Base-by-base conservation (phyloP, 2,113 vertebrate genomes). In the Tragelaphus imberbis region DNA sequence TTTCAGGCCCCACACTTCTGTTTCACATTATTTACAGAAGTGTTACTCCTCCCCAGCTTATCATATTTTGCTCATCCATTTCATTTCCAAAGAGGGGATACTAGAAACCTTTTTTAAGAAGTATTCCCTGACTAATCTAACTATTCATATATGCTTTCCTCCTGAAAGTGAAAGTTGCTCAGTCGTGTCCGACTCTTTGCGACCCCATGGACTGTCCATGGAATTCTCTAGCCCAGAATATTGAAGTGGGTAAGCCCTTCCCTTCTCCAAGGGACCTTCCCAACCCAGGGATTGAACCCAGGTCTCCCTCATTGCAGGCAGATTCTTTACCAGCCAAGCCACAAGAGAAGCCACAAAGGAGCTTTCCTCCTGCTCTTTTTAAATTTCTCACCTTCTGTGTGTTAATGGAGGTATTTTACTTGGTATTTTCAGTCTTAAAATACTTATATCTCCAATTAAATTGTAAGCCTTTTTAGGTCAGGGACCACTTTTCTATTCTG, bases 391-490 rank as follows among this genome's bases (percentile, higher is more conserved):
- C 44, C 15, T 90, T 88, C 33, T 90, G 2, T 75, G 30, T 96
- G 23, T 75, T 89, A 91, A 85, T n/a, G 55, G 65, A 90, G 16
- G 21, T 65, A 96, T 30, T 96, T 77, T 91, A 55, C 33, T 90
- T 95, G n/a, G n/a, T 81, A 40, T 80, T 88, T 27, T 91, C 30
- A 30, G 11, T 53, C 16, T 27, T 51, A 93, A 90, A 44, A 6
- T 71, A 10, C 49, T 58, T 30, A 13, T 95, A 21, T 95, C 28
- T 89, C 89, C 21, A 97, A 16, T 88, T 96, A 82, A 88, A 91
- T 90, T 80, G 47, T 97, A 80, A 90, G 53, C 53, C 40, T 84
- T 65, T 90, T 94, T 58, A 90, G 80, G 30, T 95, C 65, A 87
- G 88, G 65, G 10, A 92, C 36, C 27, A 88, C 71, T 96, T 92